These are phyloP conservation scores for Drosophila incognita DNA, from an alignment of 2,888 invertebrate genomes.

Conservation along the genomic window DNA sequence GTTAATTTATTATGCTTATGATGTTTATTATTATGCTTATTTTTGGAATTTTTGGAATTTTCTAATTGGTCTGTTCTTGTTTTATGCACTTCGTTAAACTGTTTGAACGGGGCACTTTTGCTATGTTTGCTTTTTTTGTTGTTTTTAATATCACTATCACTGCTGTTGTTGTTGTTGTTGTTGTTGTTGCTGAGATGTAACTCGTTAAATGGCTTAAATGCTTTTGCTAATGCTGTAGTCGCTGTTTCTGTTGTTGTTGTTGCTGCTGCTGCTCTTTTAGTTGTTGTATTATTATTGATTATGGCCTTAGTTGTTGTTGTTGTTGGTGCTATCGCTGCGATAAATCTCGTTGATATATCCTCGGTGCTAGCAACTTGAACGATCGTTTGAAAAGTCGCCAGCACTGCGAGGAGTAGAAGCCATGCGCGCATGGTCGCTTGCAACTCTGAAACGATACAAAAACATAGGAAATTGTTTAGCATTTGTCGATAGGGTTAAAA, in stretches of 20 bases:
- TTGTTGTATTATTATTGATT: constrained; percentile 30
- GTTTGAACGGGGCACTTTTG: constrained; percentile 70
- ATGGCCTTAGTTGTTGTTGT: constrained; percentile 40
- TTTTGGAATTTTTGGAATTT: constrained; percentile 74
- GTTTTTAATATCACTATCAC: constrained; percentile 63
- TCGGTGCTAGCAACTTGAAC: constrained; percentile 86
- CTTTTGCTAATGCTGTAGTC: constrained; percentile 64
- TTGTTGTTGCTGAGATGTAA: constrained; percentile 52
- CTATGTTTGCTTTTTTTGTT: constrained; percentile 52
- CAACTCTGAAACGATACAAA: constrained; percentile 85
- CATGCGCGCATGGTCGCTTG: constrained; percentile 86
- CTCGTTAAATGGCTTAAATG: constrained; percentile 69
- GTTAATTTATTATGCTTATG: constrained; percentile 55
- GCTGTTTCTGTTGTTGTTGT: constrained; percentile 24
- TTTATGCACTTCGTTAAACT: constrained; percentile 78
- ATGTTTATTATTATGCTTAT: constrained; percentile 55
- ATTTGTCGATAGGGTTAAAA: constrained; percentile 80
- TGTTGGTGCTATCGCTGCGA: constrained; percentile 79
- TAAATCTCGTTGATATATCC: constrained; percentile 83
- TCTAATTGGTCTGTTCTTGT: constrained; percentile 80
- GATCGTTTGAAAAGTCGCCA: constrained; percentile 85
- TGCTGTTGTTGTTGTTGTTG: constrained; percentile 45
- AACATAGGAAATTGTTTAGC: constrained; percentile 76
- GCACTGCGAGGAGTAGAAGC: constrained; percentile 86
- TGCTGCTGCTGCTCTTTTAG: constrained; percentile 18